phyloP scores from a whole-genome alignment of 2,113 vertebrate genomes.

The Apodemus sylvaticus region DNA sequence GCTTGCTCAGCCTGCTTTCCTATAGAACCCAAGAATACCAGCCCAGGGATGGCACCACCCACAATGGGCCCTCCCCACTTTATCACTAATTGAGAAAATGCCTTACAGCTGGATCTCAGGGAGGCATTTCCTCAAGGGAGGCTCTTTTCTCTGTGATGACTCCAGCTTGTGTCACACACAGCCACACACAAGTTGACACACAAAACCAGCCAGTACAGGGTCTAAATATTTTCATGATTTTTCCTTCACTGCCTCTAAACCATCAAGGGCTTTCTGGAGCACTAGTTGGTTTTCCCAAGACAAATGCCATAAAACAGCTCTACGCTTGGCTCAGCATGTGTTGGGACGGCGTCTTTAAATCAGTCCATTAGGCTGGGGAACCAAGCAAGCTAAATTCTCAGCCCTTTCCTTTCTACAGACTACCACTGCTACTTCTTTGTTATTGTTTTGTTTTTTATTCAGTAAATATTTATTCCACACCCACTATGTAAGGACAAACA shows the following conservation, averaged over 20 bases:
- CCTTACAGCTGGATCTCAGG: too few species aligned
- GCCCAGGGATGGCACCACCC: too few species aligned
- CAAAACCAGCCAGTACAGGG: too few species aligned
- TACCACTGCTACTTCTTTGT: background rate
- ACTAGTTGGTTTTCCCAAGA: background rate
- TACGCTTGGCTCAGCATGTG: background rate
- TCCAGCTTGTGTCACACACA: too few species aligned
- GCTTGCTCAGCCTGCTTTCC: too few species aligned
- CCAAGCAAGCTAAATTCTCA: background rate
- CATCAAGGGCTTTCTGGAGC: background rate
- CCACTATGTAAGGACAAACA: background rate
- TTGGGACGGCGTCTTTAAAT: background rate
- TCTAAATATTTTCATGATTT: constrained; percentile 18
- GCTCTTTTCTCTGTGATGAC: too few species aligned
- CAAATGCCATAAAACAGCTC: background rate
- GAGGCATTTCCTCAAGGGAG: too few species aligned
- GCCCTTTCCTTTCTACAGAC: background rate
- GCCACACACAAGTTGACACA: too few species aligned
- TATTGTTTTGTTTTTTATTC: background rate
- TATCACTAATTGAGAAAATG: too few species aligned
- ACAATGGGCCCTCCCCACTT: too few species aligned
- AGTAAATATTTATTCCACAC: background rate
- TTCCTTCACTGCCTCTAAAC: background rate
- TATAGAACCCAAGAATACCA: too few species aligned
- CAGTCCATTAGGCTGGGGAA: background rate